Evolutionary conservation across 2,888 invertebrate species (phyloP).

Genomic region (Tetropium fuscum): DNA sequence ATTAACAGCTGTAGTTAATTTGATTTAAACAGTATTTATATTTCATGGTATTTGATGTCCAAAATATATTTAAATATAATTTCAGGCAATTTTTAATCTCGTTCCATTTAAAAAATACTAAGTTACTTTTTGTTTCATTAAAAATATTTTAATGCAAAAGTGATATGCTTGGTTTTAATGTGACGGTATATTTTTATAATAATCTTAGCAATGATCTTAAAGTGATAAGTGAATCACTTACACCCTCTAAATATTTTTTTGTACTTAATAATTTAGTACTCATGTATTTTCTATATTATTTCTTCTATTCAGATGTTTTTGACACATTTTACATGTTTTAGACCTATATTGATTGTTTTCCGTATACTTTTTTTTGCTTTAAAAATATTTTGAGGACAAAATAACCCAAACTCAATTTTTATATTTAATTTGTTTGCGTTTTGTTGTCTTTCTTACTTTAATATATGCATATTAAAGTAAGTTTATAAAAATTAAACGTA

Average conservation of each 20-base stretch:
- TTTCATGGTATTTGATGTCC: too few relatives aligned
- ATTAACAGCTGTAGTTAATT: too few relatives aligned
- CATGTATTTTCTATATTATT: background rate
- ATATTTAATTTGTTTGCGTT: background rate
- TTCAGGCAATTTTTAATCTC: background rate
- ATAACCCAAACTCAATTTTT: background rate
- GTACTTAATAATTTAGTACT: background rate
- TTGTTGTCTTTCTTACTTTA: background rate
- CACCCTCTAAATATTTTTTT: background rate
- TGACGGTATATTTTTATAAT: background rate
- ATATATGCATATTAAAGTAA: background rate
- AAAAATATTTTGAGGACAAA: background rate
- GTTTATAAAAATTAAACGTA: too few relatives aligned
- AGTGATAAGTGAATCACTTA: background rate
- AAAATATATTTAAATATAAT: too few relatives aligned
- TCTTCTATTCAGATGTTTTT: too few relatives aligned
- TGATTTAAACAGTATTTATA: too few relatives aligned
- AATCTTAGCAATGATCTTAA: background rate
- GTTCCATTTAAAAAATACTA: background rate
- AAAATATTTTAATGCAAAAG: background rate
- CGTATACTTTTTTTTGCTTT: background rate
- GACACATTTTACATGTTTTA: background rate
- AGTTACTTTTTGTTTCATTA: conserved; percentile 1
- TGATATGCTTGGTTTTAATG: conserved; percentile 3
- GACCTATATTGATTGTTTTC: background rate